Evolutionary conservation across 2,888 invertebrate genomes (phyloP), one percentile per base, ranked within the genome.

Genomic region (Drosophila parthenogenetica): DNA sequence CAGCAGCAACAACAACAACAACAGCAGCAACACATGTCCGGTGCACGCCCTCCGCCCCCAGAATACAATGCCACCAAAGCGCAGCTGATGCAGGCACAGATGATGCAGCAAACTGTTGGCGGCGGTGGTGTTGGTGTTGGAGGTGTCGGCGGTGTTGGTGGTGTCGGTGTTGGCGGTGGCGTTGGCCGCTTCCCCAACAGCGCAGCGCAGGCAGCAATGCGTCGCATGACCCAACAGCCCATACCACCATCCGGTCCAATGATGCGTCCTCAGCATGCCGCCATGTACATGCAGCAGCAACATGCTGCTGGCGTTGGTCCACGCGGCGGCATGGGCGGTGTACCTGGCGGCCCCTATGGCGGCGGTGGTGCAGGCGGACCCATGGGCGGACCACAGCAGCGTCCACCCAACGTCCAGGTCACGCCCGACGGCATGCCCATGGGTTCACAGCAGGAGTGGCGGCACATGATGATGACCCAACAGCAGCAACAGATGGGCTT

Each of bases 11-110:
- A 95, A 89, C 95, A 94, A 61, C 79, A 79, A 25, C 62, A 73
- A 39, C 72, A 69, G 57, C 80, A 93, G 68, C 93, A 94, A 75
- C 93, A 93, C 73, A 93, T 93, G 91, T 92, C 92, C 42, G 92
- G 93, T 1, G 93, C 93, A 19, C 94, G 96, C 57, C 96, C 97
- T 29, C 97, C 97, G 19, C 97, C 97, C 43, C 97, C 97, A 2
- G 97, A 97, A 91, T 97, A 97, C 92, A 97, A 97, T 92, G 94
- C 95, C 88, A 92, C 90, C 69, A 92, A 92, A 72, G 92, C 91
- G 46, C 92, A 92, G 64, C 77, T 92, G 53, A 92, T 92, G 91
- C 93, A 92, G 78, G 93, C 94, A 29, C 94, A 94, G 82, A 93
- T 94, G 93, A 93, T 94, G 93, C 94, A 94, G 77, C 91, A 91